Evolutionary conservation across 2,113 vertebrate species (phyloP).

Genomic region (Antechinus flavipes): DNA sequence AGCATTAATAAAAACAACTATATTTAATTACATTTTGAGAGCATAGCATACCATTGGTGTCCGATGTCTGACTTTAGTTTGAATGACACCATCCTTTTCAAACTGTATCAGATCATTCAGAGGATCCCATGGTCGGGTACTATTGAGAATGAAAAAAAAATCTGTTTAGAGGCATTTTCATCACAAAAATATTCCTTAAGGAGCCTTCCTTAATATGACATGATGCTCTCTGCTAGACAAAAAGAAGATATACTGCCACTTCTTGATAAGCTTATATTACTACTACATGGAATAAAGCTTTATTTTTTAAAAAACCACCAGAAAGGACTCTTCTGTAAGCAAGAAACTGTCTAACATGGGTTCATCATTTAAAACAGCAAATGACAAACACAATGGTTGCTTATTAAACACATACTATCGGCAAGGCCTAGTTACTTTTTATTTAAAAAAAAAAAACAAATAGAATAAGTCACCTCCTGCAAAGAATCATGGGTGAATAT

Average conservation of each 20-base stretch:
- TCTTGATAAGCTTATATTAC: neutral
- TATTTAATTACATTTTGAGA: constrained; percentile 86
- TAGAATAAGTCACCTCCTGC: neutral
- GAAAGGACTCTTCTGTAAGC: neutral
- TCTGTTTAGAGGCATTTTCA: neutral
- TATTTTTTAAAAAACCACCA: neutral
- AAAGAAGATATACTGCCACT: neutral
- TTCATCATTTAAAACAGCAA: neutral
- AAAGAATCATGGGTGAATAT: neutral
- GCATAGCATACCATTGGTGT: constrained; percentile 99
- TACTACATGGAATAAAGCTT: neutral
- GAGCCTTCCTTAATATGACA: no score
- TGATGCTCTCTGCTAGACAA: neutral
- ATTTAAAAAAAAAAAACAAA: neutral
- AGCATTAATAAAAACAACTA: neutral
- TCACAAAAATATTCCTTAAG: neutral
- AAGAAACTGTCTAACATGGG: neutral
- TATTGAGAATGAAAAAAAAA: constrained; percentile 74
- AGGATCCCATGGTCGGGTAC: constrained; percentile 98
- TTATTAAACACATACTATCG: neutral
- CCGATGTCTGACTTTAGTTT: constrained; percentile 97
- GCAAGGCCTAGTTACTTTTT: neutral
- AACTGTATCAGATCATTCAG: constrained; percentile 99
- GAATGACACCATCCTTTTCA: constrained; percentile 97
- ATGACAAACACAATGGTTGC: neutral